Evolutionary conservation across 2,888 invertebrate species (phyloP), one percentile per base, ranked within the genome.

Genomic region (Macropis europaea): DNA sequence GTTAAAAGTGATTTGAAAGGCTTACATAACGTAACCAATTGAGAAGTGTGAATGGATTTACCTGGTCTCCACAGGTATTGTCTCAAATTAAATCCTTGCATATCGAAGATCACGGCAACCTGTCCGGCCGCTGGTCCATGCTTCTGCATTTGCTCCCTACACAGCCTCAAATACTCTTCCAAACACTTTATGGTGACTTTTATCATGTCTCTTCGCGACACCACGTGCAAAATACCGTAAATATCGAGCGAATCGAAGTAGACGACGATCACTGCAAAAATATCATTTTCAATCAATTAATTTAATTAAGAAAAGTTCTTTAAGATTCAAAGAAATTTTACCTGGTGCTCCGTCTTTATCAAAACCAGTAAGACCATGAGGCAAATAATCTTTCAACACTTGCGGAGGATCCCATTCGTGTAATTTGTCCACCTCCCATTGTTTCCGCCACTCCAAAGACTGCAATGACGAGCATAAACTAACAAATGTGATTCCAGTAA

Each of bases 51-150:
- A 26, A 7, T 17, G 15, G 7, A 34, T 40, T 53, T 60, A 94
- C 94, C 94, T 82, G 97, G 97, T 85, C 96, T 93, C 96, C 97
- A 97, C 60, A 96, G 94, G 88, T 95, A 96, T 84, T 95, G 95
- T 45, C 94, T 92, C 67, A 96, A 91, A 89, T 93, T 94, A 89
- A 96, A 95, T 30, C 93, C 94, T 56, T 95, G 94, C 92, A 96
- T 92, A 86, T 96, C 96, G 80, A 96, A 95, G 69, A 95, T 90
- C 0, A 94, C 93, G 0, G 93, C 93, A 13, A 95, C 87, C 91
- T 96, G 92, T 0, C 93, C 90, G 0, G 94, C 94, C 7, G 92
- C 92, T 7, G 93, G 92, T 0, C 95, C 95, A 78, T 93, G 91
- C 11, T 90, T 91, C 66, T 91, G 88, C 0, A 92, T 91, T 84